Percentiles rank a stretch among this genome's conserved stretches.
Evolutionary conservation across 2,888 invertebrate genomes (phyloP).

Genomic region (Trachelus iudaicus): DNA sequence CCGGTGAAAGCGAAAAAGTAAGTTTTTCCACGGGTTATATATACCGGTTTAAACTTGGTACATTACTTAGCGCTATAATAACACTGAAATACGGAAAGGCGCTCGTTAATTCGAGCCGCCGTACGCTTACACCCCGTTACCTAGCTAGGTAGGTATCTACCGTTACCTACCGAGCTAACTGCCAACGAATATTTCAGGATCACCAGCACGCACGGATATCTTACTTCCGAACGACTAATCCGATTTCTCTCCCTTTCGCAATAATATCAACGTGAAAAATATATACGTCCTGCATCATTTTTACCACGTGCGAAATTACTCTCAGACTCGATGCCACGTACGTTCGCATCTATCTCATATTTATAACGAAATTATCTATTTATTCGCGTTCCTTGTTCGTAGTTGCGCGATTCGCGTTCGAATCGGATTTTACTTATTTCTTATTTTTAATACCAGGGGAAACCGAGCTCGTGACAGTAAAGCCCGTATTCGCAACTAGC

Average conservation of each 20-base stretch:
- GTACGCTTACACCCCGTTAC: neutral
- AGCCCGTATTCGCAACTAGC: too few relatives aligned
- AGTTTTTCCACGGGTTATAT: constrained; percentile 21
- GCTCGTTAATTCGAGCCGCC: constrained; percentile 36
- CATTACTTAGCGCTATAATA: constrained; percentile 36
- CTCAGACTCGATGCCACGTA: neutral
- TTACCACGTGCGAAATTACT: neutral
- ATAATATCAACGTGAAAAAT: neutral
- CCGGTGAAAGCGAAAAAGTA: constrained; percentile 24
- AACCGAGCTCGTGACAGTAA: neutral
- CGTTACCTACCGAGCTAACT: neutral
- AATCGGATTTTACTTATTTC: neutral
- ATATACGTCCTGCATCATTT: neutral
- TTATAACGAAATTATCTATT: neutral
- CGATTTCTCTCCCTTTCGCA: neutral
- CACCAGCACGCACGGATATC: neutral
- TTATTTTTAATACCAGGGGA: neutral
- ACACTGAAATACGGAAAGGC: constrained; percentile 26
- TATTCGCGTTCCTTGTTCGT: neutral
- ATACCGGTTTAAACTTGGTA: constrained; percentile 27
- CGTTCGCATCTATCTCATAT: neutral
- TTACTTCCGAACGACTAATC: neutral
- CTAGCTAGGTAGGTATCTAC: neutral
- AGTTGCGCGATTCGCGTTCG: neutral
- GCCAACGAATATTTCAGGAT: neutral